A percentile compares a stretch with the other conserved stretches of the same genome.
Conservation (phyloP, 2,113 vertebrate species). For the Zingel zingel region DNA sequence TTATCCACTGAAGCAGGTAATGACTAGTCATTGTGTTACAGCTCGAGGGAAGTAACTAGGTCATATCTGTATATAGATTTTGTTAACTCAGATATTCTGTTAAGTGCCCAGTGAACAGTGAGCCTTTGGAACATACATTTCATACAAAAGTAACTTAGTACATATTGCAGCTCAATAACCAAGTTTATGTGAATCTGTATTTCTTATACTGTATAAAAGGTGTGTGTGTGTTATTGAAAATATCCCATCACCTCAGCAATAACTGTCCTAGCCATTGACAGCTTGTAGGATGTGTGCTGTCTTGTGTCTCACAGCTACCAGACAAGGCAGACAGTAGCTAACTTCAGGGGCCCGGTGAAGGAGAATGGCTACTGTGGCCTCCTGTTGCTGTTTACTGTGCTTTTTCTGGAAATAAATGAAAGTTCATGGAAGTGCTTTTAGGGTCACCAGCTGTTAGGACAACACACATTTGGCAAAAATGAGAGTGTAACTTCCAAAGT, state of each 20-base stretch:
- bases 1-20: slow-evolving; percentile 17
- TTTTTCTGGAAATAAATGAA: slow-evolving; percentile 71
- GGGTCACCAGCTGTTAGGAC: slow-evolving; percentile 61
- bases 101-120: not conserved
- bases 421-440: slow-evolving; percentile 70
- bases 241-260: not conserved
- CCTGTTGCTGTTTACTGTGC: slow-evolving; percentile 57
- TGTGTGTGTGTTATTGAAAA: not conserved
- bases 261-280: not conserved
- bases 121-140: not conserved
- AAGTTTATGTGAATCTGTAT: not conserved
- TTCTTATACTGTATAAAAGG: not conserved
- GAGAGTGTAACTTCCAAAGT: slow-evolving; percentile 64
- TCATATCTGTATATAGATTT: not conserved
- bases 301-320: not conserved
- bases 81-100: not conserved
- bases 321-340: not conserved
- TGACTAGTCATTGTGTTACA: not conserved
- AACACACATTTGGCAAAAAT: slow-evolving; percentile 57
- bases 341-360: slow-evolving; percentile 20
- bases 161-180: not conserved
- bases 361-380: slow-evolving; percentile 42
- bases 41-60: not conserved
- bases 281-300: not conserved
- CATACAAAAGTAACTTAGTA: not conserved